Conservation (phyloP, 2,888 invertebrate genomes). For the Amblyjoppa proteus region DNA sequence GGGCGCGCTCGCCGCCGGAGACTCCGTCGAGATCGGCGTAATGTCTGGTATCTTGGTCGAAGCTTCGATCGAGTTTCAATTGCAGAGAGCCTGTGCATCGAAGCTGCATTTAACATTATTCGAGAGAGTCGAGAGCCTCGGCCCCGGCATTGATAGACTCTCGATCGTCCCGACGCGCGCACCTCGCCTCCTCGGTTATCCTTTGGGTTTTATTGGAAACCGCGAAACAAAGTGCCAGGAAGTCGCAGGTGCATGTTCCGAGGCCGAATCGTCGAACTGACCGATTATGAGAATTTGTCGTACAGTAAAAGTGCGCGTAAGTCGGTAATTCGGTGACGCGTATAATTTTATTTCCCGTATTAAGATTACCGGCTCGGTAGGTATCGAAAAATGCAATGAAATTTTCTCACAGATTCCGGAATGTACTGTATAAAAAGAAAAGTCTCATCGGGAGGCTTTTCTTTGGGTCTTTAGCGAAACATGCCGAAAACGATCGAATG, state of each 20-base stretch:
- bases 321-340: not conserved
- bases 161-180: not conserved
- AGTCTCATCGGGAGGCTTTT: too few species aligned
- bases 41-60: conserved; percentile 62
- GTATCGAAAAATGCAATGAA: not conserved
- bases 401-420: not conserved
- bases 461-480: too few species aligned
- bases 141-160: conserved; percentile 48
- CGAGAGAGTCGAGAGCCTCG: conserved; percentile 34
- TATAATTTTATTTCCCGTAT: not conserved
- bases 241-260: conserved; percentile 57
- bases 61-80: conserved; percentile 63
- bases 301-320: conserved; percentile 47
- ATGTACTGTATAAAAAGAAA: too few species aligned
- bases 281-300: conserved; percentile 51
- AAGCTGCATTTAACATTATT: conserved; percentile 35
- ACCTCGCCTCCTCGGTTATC: conserved; percentile 16
- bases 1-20: conserved; percentile 18
- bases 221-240: conserved; percentile 60
- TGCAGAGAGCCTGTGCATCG: conserved; percentile 45
- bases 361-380: not conserved
- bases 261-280: conserved; percentile 36
- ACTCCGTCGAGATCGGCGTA: conserved; percentile 40
- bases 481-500: not conserved
- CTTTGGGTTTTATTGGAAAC: conserved; percentile 33